Percentiles rank a stretch among this genome's conserved stretches.
Evolutionary conservation across 2,113 vertebrate species (phyloP).

Genomic region (Condylura cristata): DNA sequence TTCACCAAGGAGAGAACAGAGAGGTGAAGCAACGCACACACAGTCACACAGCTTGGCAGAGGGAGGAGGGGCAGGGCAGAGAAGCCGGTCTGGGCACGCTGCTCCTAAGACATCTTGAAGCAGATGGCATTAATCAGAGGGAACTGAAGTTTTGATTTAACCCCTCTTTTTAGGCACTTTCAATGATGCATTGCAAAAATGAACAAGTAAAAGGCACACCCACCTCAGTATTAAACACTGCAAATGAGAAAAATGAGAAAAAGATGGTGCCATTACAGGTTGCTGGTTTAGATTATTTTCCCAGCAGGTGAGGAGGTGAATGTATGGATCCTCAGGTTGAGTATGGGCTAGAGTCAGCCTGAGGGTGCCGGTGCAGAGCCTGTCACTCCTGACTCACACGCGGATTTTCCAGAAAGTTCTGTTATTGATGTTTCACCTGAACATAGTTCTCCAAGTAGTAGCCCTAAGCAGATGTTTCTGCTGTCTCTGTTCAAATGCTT

Average conservation of each 20-base stretch:
- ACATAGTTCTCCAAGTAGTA: background rate
- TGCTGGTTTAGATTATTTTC: background rate
- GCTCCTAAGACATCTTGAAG: background rate
- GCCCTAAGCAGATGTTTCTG: background rate
- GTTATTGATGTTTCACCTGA: background rate
- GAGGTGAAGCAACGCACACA: background rate
- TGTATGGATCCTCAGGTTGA: background rate
- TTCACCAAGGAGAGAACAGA: constrained; percentile 11
- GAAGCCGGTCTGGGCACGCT: background rate
- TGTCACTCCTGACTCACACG: background rate
- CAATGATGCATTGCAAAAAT: background rate
- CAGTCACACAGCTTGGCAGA: background rate
- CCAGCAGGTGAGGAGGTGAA: background rate
- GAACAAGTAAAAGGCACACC: background rate
- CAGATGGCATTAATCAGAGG: background rate
- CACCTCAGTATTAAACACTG: background rate
- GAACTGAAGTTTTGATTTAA: constrained; percentile 20
- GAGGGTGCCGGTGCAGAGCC: background rate
- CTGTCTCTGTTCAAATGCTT: background rate
- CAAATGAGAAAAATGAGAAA: background rate
- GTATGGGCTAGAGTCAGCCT: background rate
- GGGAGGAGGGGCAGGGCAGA: background rate
- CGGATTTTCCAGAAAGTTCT: constrained; percentile 8
- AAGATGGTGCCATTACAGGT: background rate
- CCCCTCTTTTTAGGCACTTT: constrained; percentile 2